Conservation (phyloP, 2,888 invertebrate species). For the Galerucella calmariensis region DNA sequence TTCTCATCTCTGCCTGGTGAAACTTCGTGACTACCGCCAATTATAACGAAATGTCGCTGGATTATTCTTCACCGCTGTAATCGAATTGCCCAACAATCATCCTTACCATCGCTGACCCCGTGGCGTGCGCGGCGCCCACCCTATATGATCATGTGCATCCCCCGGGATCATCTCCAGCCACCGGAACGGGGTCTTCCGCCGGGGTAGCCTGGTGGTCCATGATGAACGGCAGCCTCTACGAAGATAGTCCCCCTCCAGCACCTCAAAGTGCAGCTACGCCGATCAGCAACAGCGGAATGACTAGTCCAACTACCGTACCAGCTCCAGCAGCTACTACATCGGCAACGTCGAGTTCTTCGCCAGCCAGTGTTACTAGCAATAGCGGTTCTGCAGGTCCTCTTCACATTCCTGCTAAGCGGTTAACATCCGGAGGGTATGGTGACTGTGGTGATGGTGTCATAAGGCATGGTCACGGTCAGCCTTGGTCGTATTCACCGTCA, state of each 20-base stretch:
- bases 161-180: slow-evolving; percentile 79
- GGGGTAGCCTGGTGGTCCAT: slow-evolving; percentile 87
- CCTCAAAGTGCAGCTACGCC: slow-evolving; percentile 67
- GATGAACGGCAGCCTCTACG: slow-evolving; percentile 86
- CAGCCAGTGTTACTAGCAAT: slow-evolving; percentile 72
- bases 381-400: slow-evolving; percentile 81
- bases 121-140: slow-evolving; percentile 81
- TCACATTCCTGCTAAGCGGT: slow-evolving; percentile 90
- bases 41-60: slow-evolving; percentile 46
- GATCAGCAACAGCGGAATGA: slow-evolving; percentile 69
- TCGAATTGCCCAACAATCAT: slow-evolving; percentile 66
- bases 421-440: slow-evolving; percentile 68
- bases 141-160: slow-evolving; percentile 85
- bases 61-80: slow-evolving; percentile 59
- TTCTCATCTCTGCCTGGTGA: slow-evolving; percentile 25
- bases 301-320: slow-evolving; percentile 64
- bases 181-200: slow-evolving; percentile 85
- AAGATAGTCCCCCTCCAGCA: slow-evolving; percentile 73
- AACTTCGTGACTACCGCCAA: slow-evolving; percentile 23
- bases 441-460: slow-evolving; percentile 76
- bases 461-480: slow-evolving; percentile 76
- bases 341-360: slow-evolving; percentile 73
- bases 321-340: slow-evolving; percentile 74
- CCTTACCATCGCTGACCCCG: slow-evolving; percentile 78
- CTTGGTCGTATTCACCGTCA: slow-evolving; percentile 80